Evolutionary conservation across 92 coral and sea anemone species (phyloP).

Genomic region (Porites evermanni): DNA sequence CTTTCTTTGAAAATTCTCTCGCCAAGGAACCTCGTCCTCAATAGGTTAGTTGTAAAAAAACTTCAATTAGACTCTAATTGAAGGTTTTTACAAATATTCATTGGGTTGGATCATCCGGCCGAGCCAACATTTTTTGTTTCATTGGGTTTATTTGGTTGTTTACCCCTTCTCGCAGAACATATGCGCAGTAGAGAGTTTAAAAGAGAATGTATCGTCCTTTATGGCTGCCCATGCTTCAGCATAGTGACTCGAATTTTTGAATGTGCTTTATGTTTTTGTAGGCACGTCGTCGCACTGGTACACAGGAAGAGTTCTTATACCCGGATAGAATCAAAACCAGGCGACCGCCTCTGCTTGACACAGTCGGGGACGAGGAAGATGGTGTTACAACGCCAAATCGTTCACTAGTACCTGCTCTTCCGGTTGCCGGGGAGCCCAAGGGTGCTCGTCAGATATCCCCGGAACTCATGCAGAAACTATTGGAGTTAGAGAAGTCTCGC

Average conservation of each 20-base stretch:
- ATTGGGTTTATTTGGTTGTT: too few relatives aligned
- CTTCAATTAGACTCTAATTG: too few relatives aligned
- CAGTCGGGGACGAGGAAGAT: slow-evolving; percentile 71
- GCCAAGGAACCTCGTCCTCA: too few relatives aligned
- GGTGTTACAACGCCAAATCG: slow-evolving; percentile 21
- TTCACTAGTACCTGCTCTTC: slow-evolving; percentile 57
- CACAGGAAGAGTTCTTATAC: slow-evolving; percentile 91
- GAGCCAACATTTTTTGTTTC: too few relatives aligned
- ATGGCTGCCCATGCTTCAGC: too few relatives aligned
- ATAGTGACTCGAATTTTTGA: neutral
- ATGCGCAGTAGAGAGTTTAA: too few relatives aligned
- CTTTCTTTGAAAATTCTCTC: too few relatives aligned
- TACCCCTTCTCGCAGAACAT: too few relatives aligned
- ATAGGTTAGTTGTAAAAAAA: too few relatives aligned
- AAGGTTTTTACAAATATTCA: too few relatives aligned
- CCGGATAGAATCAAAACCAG: slow-evolving; percentile 82
- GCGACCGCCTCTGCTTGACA: slow-evolving; percentile 72
- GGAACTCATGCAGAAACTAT: slow-evolving; percentile 93
- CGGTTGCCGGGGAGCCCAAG: slow-evolving; percentile 64
- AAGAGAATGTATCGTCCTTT: too few relatives aligned
- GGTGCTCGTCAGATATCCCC: slow-evolving; percentile 81
- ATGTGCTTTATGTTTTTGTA: slow-evolving; percentile 18
- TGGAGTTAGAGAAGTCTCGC: slow-evolving; percentile 94
- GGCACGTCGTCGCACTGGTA: slow-evolving; percentile 97
- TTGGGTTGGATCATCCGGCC: too few relatives aligned